Base-by-base conservation (phyloP, 2,113 vertebrate genomes). In the Labrus mixtus region DNA sequence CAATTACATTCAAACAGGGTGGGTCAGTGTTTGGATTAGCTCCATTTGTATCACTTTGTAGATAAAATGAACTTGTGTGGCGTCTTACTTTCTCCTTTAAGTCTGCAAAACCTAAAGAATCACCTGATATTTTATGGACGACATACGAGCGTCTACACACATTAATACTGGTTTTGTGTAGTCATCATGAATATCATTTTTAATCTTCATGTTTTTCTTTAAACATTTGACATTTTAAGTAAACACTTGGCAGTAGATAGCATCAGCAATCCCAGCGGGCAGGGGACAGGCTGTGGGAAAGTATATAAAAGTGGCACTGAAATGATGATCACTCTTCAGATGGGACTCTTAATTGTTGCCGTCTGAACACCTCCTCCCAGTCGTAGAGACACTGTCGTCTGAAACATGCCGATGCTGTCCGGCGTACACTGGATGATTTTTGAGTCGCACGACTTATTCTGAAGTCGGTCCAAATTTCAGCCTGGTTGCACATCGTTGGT, bases 231-330 rank as follows among this genome's bases (percentile, higher is more conserved):
- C 58, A 48, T 85, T 83, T 78, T 50, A 69, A 73, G 86, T 93
- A 93, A 94, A 93, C 90, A 92, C 71, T 79, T 70, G 37, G 53
- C 66, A 59, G 71, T n/a, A 84, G 94, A 95, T 95, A 93, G 68
- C 67, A 95, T 95, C 94, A 48, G 67, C 16, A 13, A 67, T 94
- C 93, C 92, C 93, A 76, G 9, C 22, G 91, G 87, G 87, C 73
- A 73, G 78, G 83, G 89, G 86, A 93, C 91, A 89, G 91, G 81
- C 94, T 93, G 93, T 95, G 94, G 94, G 93, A 95, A 95, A 95
- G 91, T 91, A 93, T 90, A 89, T 91, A 90, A 87, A 87, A 92
- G 90, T 85, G 89, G 84, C 88, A 87, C 85, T 84, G 63, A 87
- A 87, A 91, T 77, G 78, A 90, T 85, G 91, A 94, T 93, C 87